Evolutionary conservation across 30 jellyfish, hydroid and myxozoan genomes (phyloP), one percentile per base, ranked within the genome.

Genomic region (Turritopsis dohrnii): DNA sequence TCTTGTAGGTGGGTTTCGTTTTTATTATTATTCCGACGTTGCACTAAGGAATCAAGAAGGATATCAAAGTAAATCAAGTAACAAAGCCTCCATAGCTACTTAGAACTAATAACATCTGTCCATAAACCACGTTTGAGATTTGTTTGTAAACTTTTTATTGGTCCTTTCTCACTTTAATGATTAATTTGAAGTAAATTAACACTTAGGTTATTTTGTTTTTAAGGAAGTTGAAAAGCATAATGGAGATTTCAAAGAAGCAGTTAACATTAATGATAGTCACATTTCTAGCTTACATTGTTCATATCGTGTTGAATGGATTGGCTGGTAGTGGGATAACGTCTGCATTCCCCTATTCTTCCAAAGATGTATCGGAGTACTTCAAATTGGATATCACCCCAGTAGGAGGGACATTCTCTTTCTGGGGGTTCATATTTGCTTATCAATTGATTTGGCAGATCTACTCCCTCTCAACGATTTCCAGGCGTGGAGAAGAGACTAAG

Each of bases 321-420:
- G 87, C 87, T 16, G 82, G 22, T 13, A 19, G 41, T n/a, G 89
- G 89, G 20, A 54, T 65, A 73, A 52, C 90, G 52, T 80, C 83
- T 52, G 79, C 85, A 31, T 90, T 90, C 77, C 96, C 97, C 0
- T 52, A 72, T 25, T 54, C 73, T 21, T 52, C 84, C 53, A 89
- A 87, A 21, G 80, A 85, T 27, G 84, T 90, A 3, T 86, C 97
- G 1, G 23, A 24, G 1, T 75, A 73, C 16, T 90, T 30, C 73
- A 89, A 87, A 0, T 66, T 91, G 18, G 96, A 90, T 41, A 79
- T 90, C 73, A 90, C 95, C 19, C 97, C 97, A 31, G 81, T 85
- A 54, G 86, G 88, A 52, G 24, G 96, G 28, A 86, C 96, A 7
- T 90, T 90, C 66, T 84, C 96, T 71, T 85, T 90, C 79, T 90